Evolutionary conservation across 2,113 vertebrate species (phyloP), one percentile per base, ranked within the genome.

Genomic region (Ptychochromis oligacanthus): DNA sequence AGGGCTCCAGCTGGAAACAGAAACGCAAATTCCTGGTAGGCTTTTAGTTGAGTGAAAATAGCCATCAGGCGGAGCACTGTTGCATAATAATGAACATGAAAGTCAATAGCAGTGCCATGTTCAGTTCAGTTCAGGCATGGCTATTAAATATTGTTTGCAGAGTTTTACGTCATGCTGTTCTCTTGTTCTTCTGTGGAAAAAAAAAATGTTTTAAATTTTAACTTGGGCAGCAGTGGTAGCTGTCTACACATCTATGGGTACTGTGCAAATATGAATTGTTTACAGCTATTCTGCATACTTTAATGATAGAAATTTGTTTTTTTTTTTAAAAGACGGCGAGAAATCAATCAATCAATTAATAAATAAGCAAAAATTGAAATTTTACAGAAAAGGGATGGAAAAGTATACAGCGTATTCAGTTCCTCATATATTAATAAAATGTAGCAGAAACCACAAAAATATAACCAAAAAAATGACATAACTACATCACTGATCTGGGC

Each of bases 1-100:
- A 99, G 95, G 98, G 98, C 87, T 97, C 97, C 95, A 96, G 97
- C 90, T 99, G 98, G 98, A 99, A 99, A 89, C 98, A 99, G 96
- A 98, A 98, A 79, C 97, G 97, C 95, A 99, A 99, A 96, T 99
- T 99, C 93, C 91, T 99, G 97, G 98, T 99, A 20, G 54, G 83
- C 4, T 31, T 34, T 40, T 12, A 24, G 18, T 52, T 28, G 2
- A 20, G 28, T 52, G 20, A 13, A 26, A n/a, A 31, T 54, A 24
- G 24, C 22, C 62, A 78, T 40, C 3, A 14, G 28, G 70, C 43
- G 22, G 22, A 17, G 55, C 20, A 13, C 20, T 24, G 59, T 7
- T 52, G n/a, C 4, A 2, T 58, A 0, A 31, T 28, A 12, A n/a
- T n/a, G 17, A 36, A 59, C 17, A 67, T 72, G 76, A 77, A 43